Base-by-base conservation (phyloP, 1,140 invertebrate species). In the Stegodyphus dumicola region DNA sequence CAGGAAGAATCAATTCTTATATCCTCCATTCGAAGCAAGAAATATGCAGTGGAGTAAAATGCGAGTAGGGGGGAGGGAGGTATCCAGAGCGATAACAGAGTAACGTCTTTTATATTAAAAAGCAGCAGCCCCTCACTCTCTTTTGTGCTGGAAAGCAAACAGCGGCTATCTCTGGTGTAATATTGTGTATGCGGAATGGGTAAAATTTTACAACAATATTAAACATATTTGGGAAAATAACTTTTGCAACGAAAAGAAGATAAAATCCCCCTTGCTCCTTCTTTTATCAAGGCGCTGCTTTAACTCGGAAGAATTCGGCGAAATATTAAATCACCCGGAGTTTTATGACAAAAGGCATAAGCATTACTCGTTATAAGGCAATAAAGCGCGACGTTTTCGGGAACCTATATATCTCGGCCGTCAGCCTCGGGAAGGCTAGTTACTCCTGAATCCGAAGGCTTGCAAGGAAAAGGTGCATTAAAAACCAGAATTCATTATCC, bases 221-320 rank as follows among this genome's bases (percentile, higher is more conserved):
- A 85, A 85, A 85, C 81, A 85, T 85, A 85, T 85, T 85, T 85
- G 81, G 81, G 81, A 85, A 85, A 85, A 85, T 85, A 85, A 85
- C 81, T 85, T 85, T 85, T 85, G 81, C 81, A 74, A 85, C 81
- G 81, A 76, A 85, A 85, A 85, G 81, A 85, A 85, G 81, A 85
- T 85, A 85, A 85, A 85, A 85, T 33, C 80, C 73, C 74, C 71
- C 60, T 80, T 56, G 79, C 79, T 77, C 64, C 81, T 76, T 85
- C 81, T 85, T 85, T 85, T 85, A 85, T 85, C 81, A 85, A 85
- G 81, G 81, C 80, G 66, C 51, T 70, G 71, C 81, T 74, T 77
- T 85, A 85, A 85, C 81, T 85, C 77, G 81, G 81, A 85, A 85
- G 81, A 85, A 85, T 85, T 85, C 81, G 77, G 81, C 81, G 81